Base-by-base conservation (phyloP, 2,888 invertebrate genomes). In the Drosophila diplacantha region DNA sequence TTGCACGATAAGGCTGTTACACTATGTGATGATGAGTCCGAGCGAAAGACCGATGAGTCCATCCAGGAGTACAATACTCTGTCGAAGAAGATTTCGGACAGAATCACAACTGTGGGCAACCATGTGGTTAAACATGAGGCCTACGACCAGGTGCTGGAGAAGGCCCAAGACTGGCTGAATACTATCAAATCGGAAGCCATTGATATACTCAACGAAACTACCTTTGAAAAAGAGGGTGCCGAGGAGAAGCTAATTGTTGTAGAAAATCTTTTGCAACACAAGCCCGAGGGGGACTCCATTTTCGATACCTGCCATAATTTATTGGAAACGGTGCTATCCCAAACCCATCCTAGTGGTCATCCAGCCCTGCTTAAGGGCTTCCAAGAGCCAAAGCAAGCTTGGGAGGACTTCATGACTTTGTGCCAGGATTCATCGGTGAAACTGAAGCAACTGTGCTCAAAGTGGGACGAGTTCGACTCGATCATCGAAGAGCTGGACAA, bases 101-200 rank as follows among this genome's bases (percentile, higher is more conserved):
- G 93, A 75, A 92, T 95, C 38, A 88, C 89, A 16, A 88, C 91
- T 5, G 91, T 92, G 29, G 94, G 94, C 82, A 92, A 92, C 63
- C 92, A 94, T 76, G 95, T 96, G 0, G 85, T 90, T 0, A 94
- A 95, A 83, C 96, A 96, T 85, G 96, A 96, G 86, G 92, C 92
- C 47, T 96, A 94, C 79, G 91, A 94, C 31, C 93, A 94, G 86
- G 92, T 93, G 52, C 91, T 95, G 74, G 96, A 96, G 87, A 94
- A 94, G 78, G 93, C 93, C 39, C 91, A 94, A 44, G 96, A 96
- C 86, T 94, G 94, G 91, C 89, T 96, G 9, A 93, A 93, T 73
- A 93, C 94, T 34, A 91, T 96, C 12, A 92, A 93, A 56, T 92
- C 93, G 35, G 95, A 96, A 88, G 93, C 95, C 22, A 92, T 93